These are phyloP conservation scores for Anthonomus grandis DNA, from an alignment of 1,140 invertebrate species.

Conservation along the genomic window DNA sequence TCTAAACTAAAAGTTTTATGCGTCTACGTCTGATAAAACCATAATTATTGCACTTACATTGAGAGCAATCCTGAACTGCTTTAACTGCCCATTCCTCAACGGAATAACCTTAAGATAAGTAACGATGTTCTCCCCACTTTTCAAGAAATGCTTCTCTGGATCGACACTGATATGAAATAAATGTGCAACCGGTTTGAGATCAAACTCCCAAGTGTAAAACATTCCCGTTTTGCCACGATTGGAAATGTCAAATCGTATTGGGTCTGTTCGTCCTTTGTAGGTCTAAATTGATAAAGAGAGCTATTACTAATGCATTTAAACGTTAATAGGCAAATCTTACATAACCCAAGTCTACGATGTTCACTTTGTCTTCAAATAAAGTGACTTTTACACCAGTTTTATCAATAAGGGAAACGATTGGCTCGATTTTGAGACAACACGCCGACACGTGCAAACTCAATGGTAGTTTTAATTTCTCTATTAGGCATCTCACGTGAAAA, in stretches of 20 bases:
- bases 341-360: constrained; percentile 47
- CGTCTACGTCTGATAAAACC: constrained; percentile 1
- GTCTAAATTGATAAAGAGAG: constrained; percentile 35
- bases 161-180: constrained; percentile 31
- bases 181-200: constrained; percentile 29
- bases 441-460: constrained; percentile 41
- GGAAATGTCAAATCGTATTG: constrained; percentile 41
- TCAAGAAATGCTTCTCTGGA: constrained; percentile 39
- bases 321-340: constrained; percentile 35
- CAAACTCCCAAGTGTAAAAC: constrained; percentile 45
- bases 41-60: constrained; percentile 14
- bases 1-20: too few relatives aligned
- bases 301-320: neutral
- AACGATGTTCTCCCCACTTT: constrained; percentile 13
- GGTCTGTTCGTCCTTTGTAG: constrained; percentile 31
- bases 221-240: constrained; percentile 48
- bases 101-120: constrained; percentile 5
- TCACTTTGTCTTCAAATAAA: constrained; percentile 39
- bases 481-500: constrained; percentile 46
- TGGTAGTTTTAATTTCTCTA: constrained; percentile 47
- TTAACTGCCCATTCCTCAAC: neutral
- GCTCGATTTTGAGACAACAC: constrained; percentile 40
- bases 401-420: constrained; percentile 25
- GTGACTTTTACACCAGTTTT: constrained; percentile 23
- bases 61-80: constrained; percentile 8